Percentiles rank a stretch among this genome's conserved stretches.
Conservation (phyloP, 2,113 vertebrate species). For the Amphilophus citrinellus region DNA sequence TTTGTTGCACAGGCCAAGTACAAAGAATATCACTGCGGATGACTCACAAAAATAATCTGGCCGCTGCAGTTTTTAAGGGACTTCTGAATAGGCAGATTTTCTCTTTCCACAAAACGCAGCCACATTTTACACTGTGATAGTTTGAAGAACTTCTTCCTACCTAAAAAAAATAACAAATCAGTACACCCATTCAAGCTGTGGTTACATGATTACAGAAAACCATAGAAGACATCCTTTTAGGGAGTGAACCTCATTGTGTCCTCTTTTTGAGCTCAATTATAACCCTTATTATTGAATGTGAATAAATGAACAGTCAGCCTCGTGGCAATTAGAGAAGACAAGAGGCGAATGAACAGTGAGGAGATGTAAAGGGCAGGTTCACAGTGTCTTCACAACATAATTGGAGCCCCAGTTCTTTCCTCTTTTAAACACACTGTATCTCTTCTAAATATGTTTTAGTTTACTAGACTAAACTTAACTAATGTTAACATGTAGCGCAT, state of each 20-base stretch:
- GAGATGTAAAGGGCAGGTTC: slow-evolving; percentile 57
- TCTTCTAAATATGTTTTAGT: not conserved
- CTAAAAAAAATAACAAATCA: not conserved
- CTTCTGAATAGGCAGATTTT: not conserved
- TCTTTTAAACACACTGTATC: not conserved
- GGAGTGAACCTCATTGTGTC: slow-evolving; percentile 14
- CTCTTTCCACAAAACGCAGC: not conserved
- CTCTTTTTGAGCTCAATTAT: slow-evolving; percentile 56
- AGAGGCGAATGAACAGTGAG: slow-evolving; percentile 23
- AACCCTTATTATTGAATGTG: slow-evolving; percentile 54
- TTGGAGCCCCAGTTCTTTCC: slow-evolving; percentile 39
- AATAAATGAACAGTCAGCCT: slow-evolving; percentile 48
- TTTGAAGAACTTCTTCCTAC: not conserved
- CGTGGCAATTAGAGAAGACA: slow-evolving; percentile 61
- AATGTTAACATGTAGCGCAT: not conserved
- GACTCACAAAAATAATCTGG: not conserved
- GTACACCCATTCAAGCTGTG: not conserved
- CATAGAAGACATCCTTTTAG: slow-evolving; percentile 22
- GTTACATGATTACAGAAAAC: slow-evolving; percentile 7
- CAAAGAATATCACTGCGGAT: not conserved
- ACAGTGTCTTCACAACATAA: slow-evolving; percentile 41
- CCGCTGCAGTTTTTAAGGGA: not conserved
- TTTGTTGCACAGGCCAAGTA: not conserved
- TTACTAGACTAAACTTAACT: not conserved
- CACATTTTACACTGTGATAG: not conserved